Conservation (phyloP, 2,888 invertebrate species). For the Eristalis intricaria region DNA sequence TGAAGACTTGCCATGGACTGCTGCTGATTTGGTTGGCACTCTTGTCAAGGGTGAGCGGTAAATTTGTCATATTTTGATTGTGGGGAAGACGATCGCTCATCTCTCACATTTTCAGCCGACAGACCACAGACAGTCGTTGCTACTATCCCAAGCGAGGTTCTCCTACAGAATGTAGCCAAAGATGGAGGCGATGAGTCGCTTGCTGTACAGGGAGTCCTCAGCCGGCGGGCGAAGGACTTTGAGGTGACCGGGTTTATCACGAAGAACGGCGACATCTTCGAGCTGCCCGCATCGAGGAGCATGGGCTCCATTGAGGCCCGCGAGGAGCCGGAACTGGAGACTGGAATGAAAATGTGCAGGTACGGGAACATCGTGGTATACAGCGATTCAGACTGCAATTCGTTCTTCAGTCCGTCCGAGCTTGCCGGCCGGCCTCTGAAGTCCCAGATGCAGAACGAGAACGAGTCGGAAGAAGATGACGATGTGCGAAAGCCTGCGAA, state of each 20-base stretch:
- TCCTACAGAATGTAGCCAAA: neutral
- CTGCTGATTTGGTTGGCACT: slow-evolving; percentile 13
- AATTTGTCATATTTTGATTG: slow-evolving; percentile 1
- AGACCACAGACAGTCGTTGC: neutral
- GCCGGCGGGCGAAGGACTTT: neutral
- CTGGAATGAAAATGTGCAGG: slow-evolving; percentile 75
- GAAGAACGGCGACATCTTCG: slow-evolving; percentile 76
- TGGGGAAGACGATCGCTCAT: neutral
- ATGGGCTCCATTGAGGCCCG: slow-evolving; percentile 76
- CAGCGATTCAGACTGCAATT: slow-evolving; percentile 77
- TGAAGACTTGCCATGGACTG: slow-evolving; percentile 3
- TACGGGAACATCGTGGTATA: slow-evolving; percentile 78
- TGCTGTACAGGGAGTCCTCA: neutral
- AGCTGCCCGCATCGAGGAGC: slow-evolving; percentile 75
- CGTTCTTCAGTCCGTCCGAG: slow-evolving; percentile 74
- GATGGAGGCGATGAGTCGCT: neutral
- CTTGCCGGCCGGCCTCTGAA: neutral
- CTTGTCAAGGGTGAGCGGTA: slow-evolving; percentile 41
- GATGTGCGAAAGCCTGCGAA: slow-evolving; percentile 45
- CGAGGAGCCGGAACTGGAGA: slow-evolving; percentile 69
- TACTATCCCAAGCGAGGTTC: slow-evolving; percentile 1
- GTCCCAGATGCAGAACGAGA: neutral
- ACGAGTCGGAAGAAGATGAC: slow-evolving; percentile 17
- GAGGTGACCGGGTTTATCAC: slow-evolving; percentile 78
- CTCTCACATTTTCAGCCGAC: slow-evolving; percentile 14